Base-by-base conservation (phyloP, 2,797 vertebrate genomes). In the Sylvilagus floridanus region DNA sequence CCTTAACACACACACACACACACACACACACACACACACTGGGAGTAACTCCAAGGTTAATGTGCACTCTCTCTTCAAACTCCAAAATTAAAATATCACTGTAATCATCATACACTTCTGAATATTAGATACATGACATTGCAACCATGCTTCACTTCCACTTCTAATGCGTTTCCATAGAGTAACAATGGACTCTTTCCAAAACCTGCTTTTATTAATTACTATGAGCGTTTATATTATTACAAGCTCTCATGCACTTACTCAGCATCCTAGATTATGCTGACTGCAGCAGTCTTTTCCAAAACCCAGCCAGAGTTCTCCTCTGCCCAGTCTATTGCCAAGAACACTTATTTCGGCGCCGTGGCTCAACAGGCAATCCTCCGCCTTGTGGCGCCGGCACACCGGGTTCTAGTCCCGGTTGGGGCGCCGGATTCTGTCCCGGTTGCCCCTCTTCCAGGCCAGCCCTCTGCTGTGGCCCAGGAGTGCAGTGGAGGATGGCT, bases 331-430 rank as follows among this genome's bases (percentile, higher is more conserved):
- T 10, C 16, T 84, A n/a, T 84, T 89, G 76, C 76, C 35, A 94
- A 63, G 54, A 84, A 69, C 86, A 19, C 84, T 96, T 92, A 89
- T 88, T 94, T n/a, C n/a, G n/a, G n/a, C n/a, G n/a, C n/a, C n/a
- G n/a, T n/a, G n/a, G n/a, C n/a, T n/a, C n/a, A n/a, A n/a, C n/a
- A n/a, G n/a, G n/a, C n/a, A n/a, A n/a, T n/a, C n/a, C n/a, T n/a
- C n/a, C n/a, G n/a, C n/a, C n/a, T n/a, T n/a, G n/a, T n/a, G n/a
- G n/a, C n/a, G n/a, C n/a, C n/a, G n/a, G n/a, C n/a, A n/a, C n/a
- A n/a, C n/a, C n/a, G n/a, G n/a, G n/a, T n/a, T n/a, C n/a, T n/a
- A n/a, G n/a, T n/a, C n/a, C n/a, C n/a, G n/a, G n/a, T n/a, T n/a
- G n/a, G n/a, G n/a, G n/a, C n/a, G n/a, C n/a, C n/a, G n/a, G n/a